Base-by-base conservation (phyloP, 2,888 invertebrate species). In the Rhamnusium bicolor region DNA sequence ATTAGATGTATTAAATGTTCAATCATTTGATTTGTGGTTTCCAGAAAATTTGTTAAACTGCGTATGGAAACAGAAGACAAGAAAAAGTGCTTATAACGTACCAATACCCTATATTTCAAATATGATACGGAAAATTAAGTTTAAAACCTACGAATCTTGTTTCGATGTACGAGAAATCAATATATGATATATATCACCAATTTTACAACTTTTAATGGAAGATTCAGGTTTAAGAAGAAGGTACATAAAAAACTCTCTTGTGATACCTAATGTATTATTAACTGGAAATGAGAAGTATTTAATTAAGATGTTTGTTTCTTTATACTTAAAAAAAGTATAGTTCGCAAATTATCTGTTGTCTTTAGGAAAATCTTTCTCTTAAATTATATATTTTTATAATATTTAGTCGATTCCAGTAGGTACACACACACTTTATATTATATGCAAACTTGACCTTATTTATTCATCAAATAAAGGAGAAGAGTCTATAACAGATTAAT, bases 1-100 rank as follows among this genome's bases (percentile, higher is more conserved):
- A 10, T 40, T 21, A 19, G 47, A 18, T 1, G 7, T 27, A 51
- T 49, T 49, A 1, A 21, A n/a, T 63, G 49, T 10, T 10, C 27
- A n/a, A 63, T 8, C n/a, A 19, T 18, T 61, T 61, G 19, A 14
- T 6, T n/a, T 1, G 27, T 24, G 49, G 18, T 63, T 63, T 51
- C 63, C 49, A 24, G 49, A 49, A 49, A 49, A 27, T 63, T 63
- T 63, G 24, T 27, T 63, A 24, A 63, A 63, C 51, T 8, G 21
- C 12, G 47, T 21, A 10, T 16, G 8, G 24, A 40, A 8, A 24
- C 19, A 21, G 8, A 19, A 63, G 63, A 24, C 49, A 27, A 24
- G 49, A 16, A 24, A 49, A 49, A 14, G 27, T 27, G 49, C 29
- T 63, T 63, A 49, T 16, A 6, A 46, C 19, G 61, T 61, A n/a